phyloP scores from a whole-genome alignment of 2,888 invertebrate genomes.

The Drosophila flavopinicola region DNA sequence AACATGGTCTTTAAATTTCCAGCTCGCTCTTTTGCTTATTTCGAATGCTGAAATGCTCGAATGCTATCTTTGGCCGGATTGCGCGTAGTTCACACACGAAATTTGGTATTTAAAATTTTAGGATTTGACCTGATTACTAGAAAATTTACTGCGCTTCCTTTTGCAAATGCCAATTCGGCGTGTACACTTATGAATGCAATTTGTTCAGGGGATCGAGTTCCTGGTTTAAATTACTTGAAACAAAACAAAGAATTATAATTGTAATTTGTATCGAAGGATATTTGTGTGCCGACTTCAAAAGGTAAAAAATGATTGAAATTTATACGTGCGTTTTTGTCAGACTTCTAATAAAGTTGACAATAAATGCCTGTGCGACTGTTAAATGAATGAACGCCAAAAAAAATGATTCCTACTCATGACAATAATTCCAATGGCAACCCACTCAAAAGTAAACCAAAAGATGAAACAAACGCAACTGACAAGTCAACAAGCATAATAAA shows the following conservation, averaged over 20 bases:
- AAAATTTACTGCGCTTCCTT: conserved; percentile 61
- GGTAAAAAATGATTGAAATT: conserved; percentile 67
- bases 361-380: conserved; percentile 15
- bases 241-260: conserved; percentile 48
- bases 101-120: conserved; percentile 35
- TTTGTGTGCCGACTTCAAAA: conserved; percentile 75
- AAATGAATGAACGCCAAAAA: conserved; percentile 3
- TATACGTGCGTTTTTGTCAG: conserved; percentile 34
- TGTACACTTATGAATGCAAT: conserved; percentile 51
- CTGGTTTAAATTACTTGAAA: conserved; percentile 50
- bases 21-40: conserved; percentile 11
- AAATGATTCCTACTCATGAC: conserved; percentile 21
- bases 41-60: conserved; percentile 22
- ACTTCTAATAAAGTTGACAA: conserved; percentile 43
- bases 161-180: conserved; percentile 39
- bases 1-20: conserved; percentile 43
- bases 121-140: conserved; percentile 59
- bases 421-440: conserved; percentile 15
- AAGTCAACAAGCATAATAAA: not conserved
- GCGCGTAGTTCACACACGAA: conserved; percentile 24
- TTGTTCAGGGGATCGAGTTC: conserved; percentile 45
- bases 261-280: conserved; percentile 50
- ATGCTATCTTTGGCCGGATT: conserved; percentile 7
- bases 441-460: not conserved
- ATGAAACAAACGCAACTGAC: not conserved